Evolutionary conservation across 2,888 invertebrate species (phyloP).

Genomic region (Globia sparganii): DNA sequence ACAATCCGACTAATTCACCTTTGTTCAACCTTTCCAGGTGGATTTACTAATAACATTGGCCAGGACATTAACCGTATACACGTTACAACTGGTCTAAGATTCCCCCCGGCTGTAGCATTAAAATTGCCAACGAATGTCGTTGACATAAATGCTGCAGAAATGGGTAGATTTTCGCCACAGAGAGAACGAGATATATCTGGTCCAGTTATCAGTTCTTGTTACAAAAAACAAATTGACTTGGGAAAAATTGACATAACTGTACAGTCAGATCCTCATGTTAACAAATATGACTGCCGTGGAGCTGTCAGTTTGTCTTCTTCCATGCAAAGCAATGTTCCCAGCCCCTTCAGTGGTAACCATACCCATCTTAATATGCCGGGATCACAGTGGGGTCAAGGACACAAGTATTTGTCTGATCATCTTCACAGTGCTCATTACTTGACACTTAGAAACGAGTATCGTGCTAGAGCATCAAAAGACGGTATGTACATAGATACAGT

Average conservation of each 20-base stretch:
- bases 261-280: slow-evolving; percentile 90
- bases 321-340: slow-evolving; percentile 94
- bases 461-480: slow-evolving; percentile 74
- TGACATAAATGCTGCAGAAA: slow-evolving; percentile 92
- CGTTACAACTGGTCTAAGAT: slow-evolving; percentile 84
- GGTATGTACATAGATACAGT: slow-evolving; percentile 72
- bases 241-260: slow-evolving; percentile 80
- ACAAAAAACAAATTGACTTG: slow-evolving; percentile 74
- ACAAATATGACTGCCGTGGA: slow-evolving; percentile 92
- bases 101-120: slow-evolving; percentile 88
- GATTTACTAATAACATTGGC: slow-evolving; percentile 71
- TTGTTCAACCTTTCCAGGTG: slow-evolving; percentile 66
- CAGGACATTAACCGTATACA: slow-evolving; percentile 89
- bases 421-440: slow-evolving; percentile 92
- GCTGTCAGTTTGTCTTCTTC: slow-evolving; percentile 92
- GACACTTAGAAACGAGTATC: slow-evolving; percentile 88
- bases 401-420: slow-evolving; percentile 93
- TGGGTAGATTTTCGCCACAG: slow-evolving; percentile 92
- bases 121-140: slow-evolving; percentile 91
- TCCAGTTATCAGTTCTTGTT: slow-evolving; percentile 89
- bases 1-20: slow-evolving; percentile 15
- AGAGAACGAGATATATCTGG: slow-evolving; percentile 92
- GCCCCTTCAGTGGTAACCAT: slow-evolving; percentile 91
- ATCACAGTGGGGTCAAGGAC: slow-evolving; percentile 92
- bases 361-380: slow-evolving; percentile 95